These are phyloP conservation scores for Setipinna tenuifilis DNA, from an alignment of 2,797 vertebrate genomes.

Conservation along the genomic window DNA sequence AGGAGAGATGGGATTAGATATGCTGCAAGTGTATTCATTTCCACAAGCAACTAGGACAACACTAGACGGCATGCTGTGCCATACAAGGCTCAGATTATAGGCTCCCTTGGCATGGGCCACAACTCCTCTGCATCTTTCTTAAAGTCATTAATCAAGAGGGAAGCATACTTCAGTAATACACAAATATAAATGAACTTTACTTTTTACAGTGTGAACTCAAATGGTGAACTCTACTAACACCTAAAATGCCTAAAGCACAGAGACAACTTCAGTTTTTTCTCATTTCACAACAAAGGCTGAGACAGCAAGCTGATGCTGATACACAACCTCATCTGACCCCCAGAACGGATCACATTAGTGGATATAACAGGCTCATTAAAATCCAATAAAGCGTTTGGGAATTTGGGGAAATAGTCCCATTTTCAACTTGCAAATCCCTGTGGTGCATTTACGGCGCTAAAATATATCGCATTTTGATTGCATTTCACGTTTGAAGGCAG, in stretches of 20 bases:
- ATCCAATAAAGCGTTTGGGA: not conserved
- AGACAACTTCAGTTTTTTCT: not conserved
- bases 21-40: no score
- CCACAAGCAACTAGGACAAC: no score
- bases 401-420: not conserved
- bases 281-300: not conserved
- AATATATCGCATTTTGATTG: not conserved
- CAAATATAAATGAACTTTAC: no score
- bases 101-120: no score
- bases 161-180: no score
- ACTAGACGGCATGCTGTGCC: no score
- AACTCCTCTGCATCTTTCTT: not conserved
- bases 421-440: not conserved
- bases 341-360: not conserved
- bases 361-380: not conserved
- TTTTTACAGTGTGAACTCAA: no score
- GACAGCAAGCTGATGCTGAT: not conserved
- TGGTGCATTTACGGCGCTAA: not conserved
- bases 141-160: no score
- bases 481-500: slow-evolving; percentile 7
- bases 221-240: no score
- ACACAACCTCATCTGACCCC: not conserved
- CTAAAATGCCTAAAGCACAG: no score
- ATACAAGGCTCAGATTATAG: no score
- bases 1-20: no score